Base-by-base conservation (phyloP, 2,797 vertebrate genomes). In the Apogon hyalosoma region DNA sequence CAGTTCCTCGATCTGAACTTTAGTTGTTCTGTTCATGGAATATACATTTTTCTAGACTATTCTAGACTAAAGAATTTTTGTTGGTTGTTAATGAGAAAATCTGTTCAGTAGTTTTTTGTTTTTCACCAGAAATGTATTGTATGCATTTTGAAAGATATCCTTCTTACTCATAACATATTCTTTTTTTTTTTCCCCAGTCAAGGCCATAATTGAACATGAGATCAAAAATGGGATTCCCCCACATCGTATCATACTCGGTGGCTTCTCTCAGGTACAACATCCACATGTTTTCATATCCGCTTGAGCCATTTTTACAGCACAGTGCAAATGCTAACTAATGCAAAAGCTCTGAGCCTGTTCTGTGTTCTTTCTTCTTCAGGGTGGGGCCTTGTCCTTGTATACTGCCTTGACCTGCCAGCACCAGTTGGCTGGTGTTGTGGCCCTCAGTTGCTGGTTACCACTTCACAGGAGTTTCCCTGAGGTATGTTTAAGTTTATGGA, bases 401-500 rank as follows among this genome's bases (percentile, higher is more conserved):
- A 99, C 98, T 0, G 97, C 98, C 54, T 95, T 99, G 69, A 99
- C 97, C 71, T 96, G 93, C 87, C 95, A 96, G 79, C 95, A 98
- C 85, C 95, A 97, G 86, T 77, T 99, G 88, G 98, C 96, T 0
- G 98, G 97, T 4, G 95, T 99, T 1, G 95, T 99, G 81, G 98
- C 96, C 0, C 94, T 99, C 90, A 99, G 98, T 87, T 99, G 97
- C 87, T 99, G 98, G 98, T 92, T 99, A 40, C 98, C 98, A 0
- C 95, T 99, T 76, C 96, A 98, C 89, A 96, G 86, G 90, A 94
- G 87, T 82, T 99, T 99, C 91, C 96, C 97, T 7, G 94, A 95
- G 95, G 98, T 98, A 87, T 41, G 2, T 36, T 9, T 10, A 36
- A 8, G 33, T 36, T 36, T 36, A 36, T 8, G 2, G 33, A 28